Evolutionary conservation across 1,140 invertebrate genomes (phyloP), one percentile per base, ranked within the genome.

Genomic region (Dolichoris vasculosae): DNA sequence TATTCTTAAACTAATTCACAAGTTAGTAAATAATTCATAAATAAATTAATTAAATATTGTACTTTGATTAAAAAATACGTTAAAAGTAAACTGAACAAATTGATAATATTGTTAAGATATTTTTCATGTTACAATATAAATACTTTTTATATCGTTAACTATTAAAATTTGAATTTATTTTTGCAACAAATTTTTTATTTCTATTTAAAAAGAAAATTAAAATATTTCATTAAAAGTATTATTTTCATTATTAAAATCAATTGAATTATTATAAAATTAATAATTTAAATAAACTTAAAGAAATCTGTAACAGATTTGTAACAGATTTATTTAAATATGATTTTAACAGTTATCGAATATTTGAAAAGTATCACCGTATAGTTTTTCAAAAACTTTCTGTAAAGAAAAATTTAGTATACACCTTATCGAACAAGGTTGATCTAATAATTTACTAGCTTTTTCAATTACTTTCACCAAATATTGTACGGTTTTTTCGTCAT

Each of bases 341-440:
- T 32, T 67, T 67, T 67, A 30, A 69, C 67, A 38, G 20, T 13
- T 17, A 20, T 69, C 4, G 38, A 69, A 69, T 69, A 73, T 43
- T 73, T 43, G 38, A n/a, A 8, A n/a, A n/a, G n/a, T 43, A 43
- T 43, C 2, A 9, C 40, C 20, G 43, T 43, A 73, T 11, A 73
- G 20, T 13, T 73, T 73, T 73, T 73, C 38, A 73, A 73, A 43
- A 43, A 43, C 38, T 17, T 23, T 73, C 26, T 43, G 40, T 9
- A 73, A 43, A 73, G 69, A 73, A 43, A 73, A 73, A 26, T 6
- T n/a, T 43, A 73, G n/a, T 73, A 73, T 73, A 43, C 26, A 73
- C 43, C 26, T 40, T n/a, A 43, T 73, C 8, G 69, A 73, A 73
- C 40, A 73, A 73, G 38, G 40, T 73, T 71, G 67, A 6, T 35